Base-by-base conservation (phyloP, 2,797 vertebrate genomes). In the Spinus olivaceus region DNA sequence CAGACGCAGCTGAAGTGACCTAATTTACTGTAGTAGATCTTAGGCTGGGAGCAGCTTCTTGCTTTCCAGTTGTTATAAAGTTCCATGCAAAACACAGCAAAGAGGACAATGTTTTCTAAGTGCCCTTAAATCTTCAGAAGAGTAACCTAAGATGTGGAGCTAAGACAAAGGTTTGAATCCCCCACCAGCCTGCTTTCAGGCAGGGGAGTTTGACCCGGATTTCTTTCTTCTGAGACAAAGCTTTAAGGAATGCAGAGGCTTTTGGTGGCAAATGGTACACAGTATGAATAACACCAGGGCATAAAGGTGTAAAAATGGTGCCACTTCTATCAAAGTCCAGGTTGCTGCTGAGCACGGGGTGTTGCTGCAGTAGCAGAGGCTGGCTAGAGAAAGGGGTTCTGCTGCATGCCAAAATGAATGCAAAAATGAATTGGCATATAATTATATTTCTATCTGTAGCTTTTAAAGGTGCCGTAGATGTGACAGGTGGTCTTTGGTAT, bases 141-240 rank as follows among this genome's bases (percentile, higher is more conserved):
- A 67, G 81, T 86, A 87, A 83, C 63, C 77, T 86, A 84, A 96
- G 81, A 88, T 0, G 2, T 5, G 15, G 85, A 86, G 57, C 67
- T 94, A 95, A 96, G 88, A 92, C 90, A 94, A 96, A 94, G 88
- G 90, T 86, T 94, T 83, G 95, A 94, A 94, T 72, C 80, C 66
- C 82, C 94, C 66, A 65, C 93, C 39, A 90, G 94, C 47, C 86
- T 83, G 47, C 94, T 96, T 96, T 94, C 77, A 92, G 86, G 65
- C 35, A 24, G 66, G 27, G 32, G 42, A 67, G 80, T 86, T 86
- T 96, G 94, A 94, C 93, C 93, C 1, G 8, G 70, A 79, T 95
- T 95, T 95, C 90, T 94, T 94, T 96, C 60, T 95, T 91, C 66
- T 84, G 90, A 95, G 94, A 95, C 72, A 88, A 95, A 96, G 94